Evolutionary conservation across 2,797 vertebrate species (phyloP).

Genomic region (Bucorvus abyssinicus): DNA sequence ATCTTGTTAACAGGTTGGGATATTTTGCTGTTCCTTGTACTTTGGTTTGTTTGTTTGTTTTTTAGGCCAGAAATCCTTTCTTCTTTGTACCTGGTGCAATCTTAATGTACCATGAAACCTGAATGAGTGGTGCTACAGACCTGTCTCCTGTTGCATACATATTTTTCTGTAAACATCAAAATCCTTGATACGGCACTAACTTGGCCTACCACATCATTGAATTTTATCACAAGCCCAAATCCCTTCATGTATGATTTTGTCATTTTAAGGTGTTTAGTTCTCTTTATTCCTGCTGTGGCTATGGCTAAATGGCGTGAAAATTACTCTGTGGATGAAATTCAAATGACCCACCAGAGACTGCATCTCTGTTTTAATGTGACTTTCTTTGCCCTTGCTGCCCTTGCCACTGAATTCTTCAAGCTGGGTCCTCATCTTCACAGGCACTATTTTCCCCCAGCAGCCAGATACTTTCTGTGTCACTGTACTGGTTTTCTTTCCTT

Average conservation of each 20-base stretch:
- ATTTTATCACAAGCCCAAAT: not conserved
- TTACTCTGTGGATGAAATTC: conserved; percentile 65
- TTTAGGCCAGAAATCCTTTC: not conserved
- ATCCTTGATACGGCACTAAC: not conserved
- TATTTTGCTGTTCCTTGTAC: not conserved
- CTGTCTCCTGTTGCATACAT: not conserved
- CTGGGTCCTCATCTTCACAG: not conserved
- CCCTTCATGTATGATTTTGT: not conserved
- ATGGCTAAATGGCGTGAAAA: conserved; percentile 65
- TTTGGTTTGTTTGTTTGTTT: accelerated
- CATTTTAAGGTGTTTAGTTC: conserved; percentile 48
- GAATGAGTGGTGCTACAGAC: not conserved
- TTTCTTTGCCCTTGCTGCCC: conserved; percentile 33
- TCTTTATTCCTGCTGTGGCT: conserved; percentile 54
- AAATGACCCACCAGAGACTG: conserved; percentile 63
- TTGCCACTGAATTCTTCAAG: conserved; percentile 17
- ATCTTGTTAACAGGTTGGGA: not conserved
- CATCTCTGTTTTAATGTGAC: conserved; percentile 59
- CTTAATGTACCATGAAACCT: not conserved
- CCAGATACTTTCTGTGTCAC: not conserved
- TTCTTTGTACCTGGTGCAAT: not conserved
- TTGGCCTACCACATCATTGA: not conserved
- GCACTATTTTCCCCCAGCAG: not conserved
- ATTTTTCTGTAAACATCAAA: conserved; percentile 13
- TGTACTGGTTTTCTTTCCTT: not conserved